A percentile compares a stretch with the other conserved stretches of the same genome.
These are phyloP conservation scores for Probosciger aterrimus DNA, from an alignment of 2,113 vertebrate genomes.

Conservation along the genomic window DNA sequence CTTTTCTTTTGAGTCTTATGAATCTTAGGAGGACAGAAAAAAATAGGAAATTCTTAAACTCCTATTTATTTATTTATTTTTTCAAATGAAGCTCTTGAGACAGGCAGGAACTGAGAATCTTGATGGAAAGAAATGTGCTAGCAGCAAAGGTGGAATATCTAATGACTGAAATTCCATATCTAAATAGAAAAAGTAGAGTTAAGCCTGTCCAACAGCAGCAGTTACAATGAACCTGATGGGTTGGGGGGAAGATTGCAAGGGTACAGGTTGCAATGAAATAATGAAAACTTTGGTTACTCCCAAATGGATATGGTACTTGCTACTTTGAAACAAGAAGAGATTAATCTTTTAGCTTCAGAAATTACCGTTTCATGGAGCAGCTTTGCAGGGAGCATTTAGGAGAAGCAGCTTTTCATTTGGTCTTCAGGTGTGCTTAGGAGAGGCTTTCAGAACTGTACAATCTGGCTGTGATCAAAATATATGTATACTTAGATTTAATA, in stretches of 20 bases:
- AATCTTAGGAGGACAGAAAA: not conserved
- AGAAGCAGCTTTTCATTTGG: not conserved
- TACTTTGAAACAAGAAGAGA: not conserved
- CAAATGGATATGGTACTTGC: not conserved
- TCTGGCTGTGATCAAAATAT: not conserved
- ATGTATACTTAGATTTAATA: not conserved
- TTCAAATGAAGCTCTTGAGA: not conserved
- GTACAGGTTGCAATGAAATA: not conserved
- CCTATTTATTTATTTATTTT: not conserved
- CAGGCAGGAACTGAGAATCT: not conserved
- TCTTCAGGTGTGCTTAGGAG: not conserved
- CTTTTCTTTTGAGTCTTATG: not conserved
- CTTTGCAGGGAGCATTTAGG: not conserved
- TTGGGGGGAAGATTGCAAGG: not conserved
- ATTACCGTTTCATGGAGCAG: not conserved
- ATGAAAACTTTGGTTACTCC: not conserved
- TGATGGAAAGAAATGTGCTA: not conserved
- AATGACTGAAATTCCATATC: not conserved
- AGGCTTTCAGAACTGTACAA: not conserved
- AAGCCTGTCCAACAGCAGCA: not conserved
- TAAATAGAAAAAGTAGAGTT: not conserved
- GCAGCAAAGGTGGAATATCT: not conserved
- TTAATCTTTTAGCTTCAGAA: not conserved
- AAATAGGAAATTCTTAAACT: not conserved
- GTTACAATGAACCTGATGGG: not conserved